Conservation (phyloP, 1,140 invertebrate genomes). For the Lasioglossum albipes region DNA sequence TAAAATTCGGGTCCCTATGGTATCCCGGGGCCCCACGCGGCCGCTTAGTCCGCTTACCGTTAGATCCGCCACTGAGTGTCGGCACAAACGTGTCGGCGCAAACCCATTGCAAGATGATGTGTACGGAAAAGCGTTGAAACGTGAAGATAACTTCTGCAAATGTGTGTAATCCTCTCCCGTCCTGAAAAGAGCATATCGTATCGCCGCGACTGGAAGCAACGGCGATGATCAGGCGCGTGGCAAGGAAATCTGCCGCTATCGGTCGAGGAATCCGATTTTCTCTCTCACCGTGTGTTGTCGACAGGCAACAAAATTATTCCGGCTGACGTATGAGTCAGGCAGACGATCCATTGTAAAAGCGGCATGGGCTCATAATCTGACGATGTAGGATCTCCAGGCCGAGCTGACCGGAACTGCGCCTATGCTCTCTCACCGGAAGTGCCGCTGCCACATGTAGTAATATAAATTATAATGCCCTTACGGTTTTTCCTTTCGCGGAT, state of each 20-base stretch:
- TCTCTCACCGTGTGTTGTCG: background rate
- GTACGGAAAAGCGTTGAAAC: too few species aligned
- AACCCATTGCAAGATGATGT: too few species aligned
- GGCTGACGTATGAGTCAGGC: slow-evolving; percentile 74
- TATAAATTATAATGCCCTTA: slow-evolving; percentile 80
- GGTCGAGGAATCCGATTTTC: background rate
- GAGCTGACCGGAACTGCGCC: slow-evolving; percentile 79
- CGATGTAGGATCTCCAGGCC: slow-evolving; percentile 77
- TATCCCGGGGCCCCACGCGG: too few species aligned
- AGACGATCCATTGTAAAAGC: slow-evolving; percentile 77
- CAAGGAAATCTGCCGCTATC: slow-evolving; percentile 1
- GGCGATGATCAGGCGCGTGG: background rate
- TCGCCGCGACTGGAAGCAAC: background rate
- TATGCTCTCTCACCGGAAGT: slow-evolving; percentile 78
- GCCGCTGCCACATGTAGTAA: slow-evolving; percentile 79
- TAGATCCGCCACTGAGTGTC: too few species aligned
- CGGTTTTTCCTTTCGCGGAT: slow-evolving; percentile 78
- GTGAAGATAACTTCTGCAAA: too few species aligned
- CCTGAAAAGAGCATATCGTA: background rate
- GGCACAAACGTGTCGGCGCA: too few species aligned
- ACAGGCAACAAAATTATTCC: slow-evolving; percentile 69
- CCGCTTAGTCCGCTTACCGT: too few species aligned
- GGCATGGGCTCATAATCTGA: slow-evolving; percentile 78
- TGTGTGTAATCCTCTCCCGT: background rate
- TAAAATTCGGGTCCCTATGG: too few species aligned